Percentiles rank a stretch among this genome's conserved stretches.
Conservation (phyloP, 2,888 invertebrate species). For the Papilio gigon region DNA sequence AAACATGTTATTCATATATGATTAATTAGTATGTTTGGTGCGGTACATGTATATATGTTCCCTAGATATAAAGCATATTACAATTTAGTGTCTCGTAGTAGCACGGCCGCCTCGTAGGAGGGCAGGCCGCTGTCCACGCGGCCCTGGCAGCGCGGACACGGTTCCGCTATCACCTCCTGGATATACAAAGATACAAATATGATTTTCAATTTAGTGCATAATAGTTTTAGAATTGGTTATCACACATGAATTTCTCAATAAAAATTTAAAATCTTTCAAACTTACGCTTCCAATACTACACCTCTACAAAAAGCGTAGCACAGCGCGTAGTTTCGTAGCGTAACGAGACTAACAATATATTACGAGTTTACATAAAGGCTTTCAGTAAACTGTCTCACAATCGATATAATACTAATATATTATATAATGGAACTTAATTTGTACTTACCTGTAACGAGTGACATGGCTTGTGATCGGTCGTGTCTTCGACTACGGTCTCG, state of each 20-base stretch:
- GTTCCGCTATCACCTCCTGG: conserved; percentile 67
- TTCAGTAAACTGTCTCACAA: no score
- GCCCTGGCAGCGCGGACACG: conserved; percentile 57
- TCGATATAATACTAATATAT: background rate
- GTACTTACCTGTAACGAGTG: conserved; percentile 57
- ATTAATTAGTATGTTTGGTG: conserved; percentile 2
- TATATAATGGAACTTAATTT: background rate
- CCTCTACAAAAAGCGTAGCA: background rate
- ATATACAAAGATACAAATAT: conserved; percentile 25
- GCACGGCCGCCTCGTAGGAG: conserved; percentile 85
- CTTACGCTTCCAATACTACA: background rate
- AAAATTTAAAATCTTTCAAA: no score
- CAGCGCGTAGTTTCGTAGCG: background rate
- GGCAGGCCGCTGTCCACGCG: conserved; percentile 78
- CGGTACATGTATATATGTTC: conserved; percentile 4
- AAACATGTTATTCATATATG: conserved; percentile 8
- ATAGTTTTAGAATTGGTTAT: no score
- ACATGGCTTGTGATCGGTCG: conserved; percentile 58
- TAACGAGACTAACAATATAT: background rate
- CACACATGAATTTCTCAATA: no score
- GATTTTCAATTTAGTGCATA: background rate
- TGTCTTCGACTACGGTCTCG: conserved; percentile 75
- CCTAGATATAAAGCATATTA: conserved; percentile 52
- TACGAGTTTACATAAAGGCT: background rate
- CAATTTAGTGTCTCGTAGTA: conserved; percentile 76